Evolutionary conservation across 92 coral and sea anemone species (phyloP).

Genomic region (Paragorgia papillata): DNA sequence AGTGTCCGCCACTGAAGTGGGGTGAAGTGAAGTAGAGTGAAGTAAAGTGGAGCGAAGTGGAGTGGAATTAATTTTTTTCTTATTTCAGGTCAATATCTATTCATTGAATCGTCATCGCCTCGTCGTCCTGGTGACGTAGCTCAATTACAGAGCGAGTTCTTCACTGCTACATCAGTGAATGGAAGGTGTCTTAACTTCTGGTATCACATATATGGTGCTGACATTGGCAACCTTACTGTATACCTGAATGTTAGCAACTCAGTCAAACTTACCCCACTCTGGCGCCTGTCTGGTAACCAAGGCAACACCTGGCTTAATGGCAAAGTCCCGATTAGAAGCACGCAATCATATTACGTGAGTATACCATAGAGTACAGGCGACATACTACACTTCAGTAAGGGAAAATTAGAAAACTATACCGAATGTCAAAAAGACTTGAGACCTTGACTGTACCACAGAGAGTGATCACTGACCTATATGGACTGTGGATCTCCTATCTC

Average conservation of each 20-base stretch:
- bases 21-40: too few species aligned
- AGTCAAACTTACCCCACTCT: conserved; percentile 21
- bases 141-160: conserved; percentile 22
- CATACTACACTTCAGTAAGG: too few species aligned
- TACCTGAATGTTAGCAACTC: conserved; percentile 15
- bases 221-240: conserved; percentile 38
- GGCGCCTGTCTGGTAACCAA: conserved; percentile 91
- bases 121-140: conserved; percentile 38
- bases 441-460: too few species aligned
- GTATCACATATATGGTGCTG: conserved; percentile 34
- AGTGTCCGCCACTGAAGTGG: too few species aligned
- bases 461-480: too few species aligned
- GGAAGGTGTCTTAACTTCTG: conserved; percentile 36
- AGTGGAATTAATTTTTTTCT: too few species aligned
- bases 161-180: conserved; percentile 2
- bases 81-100: conserved; percentile 24
- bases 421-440: too few species aligned
- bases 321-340: conserved; percentile 66
- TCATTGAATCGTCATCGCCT: conserved; percentile 21
- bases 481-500: too few species aligned
- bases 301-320: conserved; percentile 82
- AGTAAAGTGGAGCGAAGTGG: too few species aligned
- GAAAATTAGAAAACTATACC: too few species aligned
- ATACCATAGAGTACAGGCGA: too few species aligned
- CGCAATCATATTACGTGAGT: conserved; percentile 34